A percentile compares a stretch with the other conserved stretches of the same genome.
Evolutionary conservation across 1,140 invertebrate genomes (phyloP).

Genomic region (Vanessa atalanta): DNA sequence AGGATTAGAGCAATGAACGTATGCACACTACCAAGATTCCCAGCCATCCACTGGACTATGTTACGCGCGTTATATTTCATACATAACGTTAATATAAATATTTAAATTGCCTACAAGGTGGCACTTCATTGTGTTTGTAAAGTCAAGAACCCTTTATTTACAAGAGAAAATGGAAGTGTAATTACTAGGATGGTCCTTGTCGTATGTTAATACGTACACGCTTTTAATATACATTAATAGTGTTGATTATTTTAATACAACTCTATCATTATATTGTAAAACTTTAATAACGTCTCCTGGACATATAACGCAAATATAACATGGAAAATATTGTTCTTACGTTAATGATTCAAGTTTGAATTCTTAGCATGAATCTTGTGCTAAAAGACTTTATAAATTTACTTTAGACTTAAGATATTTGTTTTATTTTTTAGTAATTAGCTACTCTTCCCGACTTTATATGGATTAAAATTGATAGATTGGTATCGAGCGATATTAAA

Average conservation of each 20-base stretch:
- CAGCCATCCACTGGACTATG: too few species aligned
- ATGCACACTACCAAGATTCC: too few species aligned
- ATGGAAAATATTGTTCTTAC: neutral
- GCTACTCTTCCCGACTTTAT: too few species aligned
- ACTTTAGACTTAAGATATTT: too few species aligned
- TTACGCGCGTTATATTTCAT: neutral
- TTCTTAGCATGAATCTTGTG: neutral
- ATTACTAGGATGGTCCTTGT: conserved; percentile 36
- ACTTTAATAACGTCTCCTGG: neutral
- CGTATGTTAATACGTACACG: conserved; percentile 31
- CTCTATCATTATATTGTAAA: conserved; percentile 7
- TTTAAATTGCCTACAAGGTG: conserved; percentile 34
- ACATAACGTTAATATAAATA: conserved; percentile 35
- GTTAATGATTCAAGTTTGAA: neutral
- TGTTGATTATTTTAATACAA: conserved; percentile 13
- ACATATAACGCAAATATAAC: neutral
- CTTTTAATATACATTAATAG: conserved; percentile 20
- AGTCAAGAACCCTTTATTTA: conserved; percentile 43
- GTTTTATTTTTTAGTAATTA: too few species aligned
- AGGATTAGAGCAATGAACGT: too few species aligned
- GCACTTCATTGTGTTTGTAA: conserved; percentile 35
- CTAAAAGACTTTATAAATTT: too few species aligned
- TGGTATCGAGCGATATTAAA: too few species aligned
- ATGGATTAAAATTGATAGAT: too few species aligned
- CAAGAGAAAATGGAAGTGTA: conserved; percentile 36